Evolutionary conservation across 1,140 invertebrate species (phyloP).

Genomic region (Papilio helenus): DNA sequence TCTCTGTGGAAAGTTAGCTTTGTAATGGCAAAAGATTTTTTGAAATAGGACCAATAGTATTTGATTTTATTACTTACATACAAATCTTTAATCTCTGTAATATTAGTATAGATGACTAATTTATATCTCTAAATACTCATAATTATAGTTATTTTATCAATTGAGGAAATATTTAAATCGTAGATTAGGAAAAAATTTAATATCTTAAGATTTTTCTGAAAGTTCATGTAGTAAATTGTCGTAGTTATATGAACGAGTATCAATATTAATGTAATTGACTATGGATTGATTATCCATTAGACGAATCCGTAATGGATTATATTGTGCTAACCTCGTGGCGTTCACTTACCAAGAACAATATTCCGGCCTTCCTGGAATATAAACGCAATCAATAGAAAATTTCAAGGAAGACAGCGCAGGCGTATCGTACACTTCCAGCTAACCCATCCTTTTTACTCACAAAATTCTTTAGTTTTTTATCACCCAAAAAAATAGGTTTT

Average conservation of each 20-base stretch:
- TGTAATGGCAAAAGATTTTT: too few relatives aligned
- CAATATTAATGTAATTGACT: neutral
- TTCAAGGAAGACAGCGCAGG: conserved; percentile 18
- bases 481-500: neutral
- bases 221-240: neutral
- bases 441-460: neutral
- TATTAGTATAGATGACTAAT: too few relatives aligned
- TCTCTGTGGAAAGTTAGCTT: too few relatives aligned
- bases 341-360: neutral
- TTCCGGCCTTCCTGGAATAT: neutral
- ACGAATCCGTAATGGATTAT: neutral
- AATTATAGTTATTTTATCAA: neutral
- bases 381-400: conserved; percentile 18
- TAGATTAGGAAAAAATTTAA: neutral
- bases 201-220: neutral
- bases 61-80: too few relatives aligned
- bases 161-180: neutral
- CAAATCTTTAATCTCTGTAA: too few relatives aligned
- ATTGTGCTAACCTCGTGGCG: neutral
- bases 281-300: neutral
- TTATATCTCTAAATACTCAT: too few relatives aligned
- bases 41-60: too few relatives aligned
- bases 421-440: neutral
- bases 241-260: neutral
- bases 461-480: neutral